Evolutionary conservation across 1,140 invertebrate species (phyloP).

Genomic region (Cotesia glomerata): DNA sequence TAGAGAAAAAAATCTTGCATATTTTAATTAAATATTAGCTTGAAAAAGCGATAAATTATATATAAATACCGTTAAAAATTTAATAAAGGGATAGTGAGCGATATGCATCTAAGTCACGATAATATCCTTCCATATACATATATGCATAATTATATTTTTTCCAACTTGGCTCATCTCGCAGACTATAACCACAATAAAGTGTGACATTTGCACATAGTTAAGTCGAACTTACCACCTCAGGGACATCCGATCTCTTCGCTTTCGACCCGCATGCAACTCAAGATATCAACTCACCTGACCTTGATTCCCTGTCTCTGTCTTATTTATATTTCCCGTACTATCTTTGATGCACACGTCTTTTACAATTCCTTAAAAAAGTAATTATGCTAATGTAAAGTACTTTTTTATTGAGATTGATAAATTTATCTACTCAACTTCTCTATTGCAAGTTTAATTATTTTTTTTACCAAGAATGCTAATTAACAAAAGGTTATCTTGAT

Average conservation of each 20-base stretch:
- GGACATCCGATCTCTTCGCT: constrained; percentile 13
- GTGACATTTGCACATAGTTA: background rate
- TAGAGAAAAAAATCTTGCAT: no score
- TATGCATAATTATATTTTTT: background rate
- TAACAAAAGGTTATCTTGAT: background rate
- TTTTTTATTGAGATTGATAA: background rate
- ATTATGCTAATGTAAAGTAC: background rate
- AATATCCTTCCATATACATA: background rate
- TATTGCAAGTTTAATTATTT: no score
- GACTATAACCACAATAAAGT: background rate
- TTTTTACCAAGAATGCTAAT: background rate
- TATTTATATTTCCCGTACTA: background rate
- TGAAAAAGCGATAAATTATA: no score
- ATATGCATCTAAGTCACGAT: no score
- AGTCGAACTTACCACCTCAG: constrained; percentile 2
- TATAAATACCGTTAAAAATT: no score
- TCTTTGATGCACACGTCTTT: background rate
- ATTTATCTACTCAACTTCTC: no score
- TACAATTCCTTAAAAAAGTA: background rate
- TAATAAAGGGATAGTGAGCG: no score
- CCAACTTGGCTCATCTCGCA: background rate
- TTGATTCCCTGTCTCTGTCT: constrained; percentile 23
- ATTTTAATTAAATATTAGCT: no score
- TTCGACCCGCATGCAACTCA: constrained; percentile 24
- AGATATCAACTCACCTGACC: constrained; percentile 19